Conservation (phyloP, 2,888 invertebrate species). For the Coenonympha glycerion region DNA sequence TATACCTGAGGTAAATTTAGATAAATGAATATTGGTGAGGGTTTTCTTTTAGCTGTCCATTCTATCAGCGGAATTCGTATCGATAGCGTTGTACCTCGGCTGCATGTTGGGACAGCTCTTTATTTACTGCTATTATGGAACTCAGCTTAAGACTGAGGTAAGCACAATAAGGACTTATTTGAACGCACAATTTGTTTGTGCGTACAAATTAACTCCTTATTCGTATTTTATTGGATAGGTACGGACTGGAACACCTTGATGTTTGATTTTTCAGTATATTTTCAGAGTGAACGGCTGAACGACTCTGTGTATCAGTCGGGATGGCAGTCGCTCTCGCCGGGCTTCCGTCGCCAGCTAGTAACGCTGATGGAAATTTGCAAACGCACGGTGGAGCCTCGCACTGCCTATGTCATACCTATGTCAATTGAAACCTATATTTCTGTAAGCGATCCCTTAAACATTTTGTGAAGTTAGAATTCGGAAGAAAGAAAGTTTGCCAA, state of each 20-base stretch:
- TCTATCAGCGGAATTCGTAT: slow-evolving; percentile 51
- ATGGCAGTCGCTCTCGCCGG: slow-evolving; percentile 49
- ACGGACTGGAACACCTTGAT: no score
- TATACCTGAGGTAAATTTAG: not conserved
- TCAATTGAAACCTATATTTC: slow-evolving; percentile 56
- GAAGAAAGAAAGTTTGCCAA: no score
- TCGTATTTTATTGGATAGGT: no score
- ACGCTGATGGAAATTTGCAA: slow-evolving; percentile 49
- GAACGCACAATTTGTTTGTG: no score
- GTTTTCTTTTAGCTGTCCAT: slow-evolving; percentile 48
- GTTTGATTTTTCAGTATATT: slow-evolving; percentile 14
- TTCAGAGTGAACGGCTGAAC: slow-evolving; percentile 52
- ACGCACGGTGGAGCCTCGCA: slow-evolving; percentile 42
- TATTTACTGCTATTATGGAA: slow-evolving; percentile 62
- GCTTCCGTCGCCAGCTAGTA: slow-evolving; percentile 48
- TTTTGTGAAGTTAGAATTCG: no score
- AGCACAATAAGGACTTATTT: not conserved
- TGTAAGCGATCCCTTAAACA: no score
- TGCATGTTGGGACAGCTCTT: slow-evolving; percentile 60
- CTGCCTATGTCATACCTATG: slow-evolving; percentile 56
- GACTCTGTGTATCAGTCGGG: slow-evolving; percentile 47
- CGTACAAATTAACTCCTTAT: no score
- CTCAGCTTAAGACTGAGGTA: slow-evolving; percentile 55
- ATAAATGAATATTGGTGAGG: not conserved
- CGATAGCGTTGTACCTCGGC: slow-evolving; percentile 50